Percentiles rank a stretch among this genome's conserved stretches.
Evolutionary conservation across 2,113 vertebrate species (phyloP).

Genomic region (Centropus bengalensis): DNA sequence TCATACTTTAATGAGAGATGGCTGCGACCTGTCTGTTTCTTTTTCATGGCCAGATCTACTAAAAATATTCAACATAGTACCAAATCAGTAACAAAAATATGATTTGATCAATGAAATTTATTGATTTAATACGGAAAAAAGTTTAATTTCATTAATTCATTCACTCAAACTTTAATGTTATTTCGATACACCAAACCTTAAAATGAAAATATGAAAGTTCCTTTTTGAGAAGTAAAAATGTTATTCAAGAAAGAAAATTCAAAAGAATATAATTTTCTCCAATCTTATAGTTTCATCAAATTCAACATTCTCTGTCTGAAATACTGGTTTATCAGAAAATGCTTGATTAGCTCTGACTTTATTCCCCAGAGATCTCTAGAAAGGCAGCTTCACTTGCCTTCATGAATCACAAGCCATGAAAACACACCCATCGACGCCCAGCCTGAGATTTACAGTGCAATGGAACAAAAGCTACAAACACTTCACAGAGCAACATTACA

Average conservation of each 20-base stretch:
- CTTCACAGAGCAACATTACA: not conserved
- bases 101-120: not conserved
- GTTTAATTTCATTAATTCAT: not conserved
- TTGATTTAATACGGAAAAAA: not conserved
- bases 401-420: not conserved
- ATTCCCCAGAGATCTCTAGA: not conserved
- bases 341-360: not conserved
- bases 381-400: not conserved
- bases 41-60: not conserved
- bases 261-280: not conserved
- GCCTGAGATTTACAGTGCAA: not conserved
- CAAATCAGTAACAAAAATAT: not conserved
- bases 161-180: not conserved
- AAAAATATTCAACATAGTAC: not conserved
- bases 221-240: not conserved
- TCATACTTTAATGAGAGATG: not conserved
- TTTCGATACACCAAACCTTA: not conserved
- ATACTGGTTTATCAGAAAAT: not conserved
- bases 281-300: not conserved
- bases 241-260: not conserved
- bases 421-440: not conserved
- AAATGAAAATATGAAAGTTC: not conserved
- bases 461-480: not conserved
- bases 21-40: not conserved
- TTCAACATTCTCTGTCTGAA: not conserved